These are phyloP conservation scores for Pitta sordida DNA, from an alignment of 2,113 vertebrate genomes.

Conservation along the genomic window DNA sequence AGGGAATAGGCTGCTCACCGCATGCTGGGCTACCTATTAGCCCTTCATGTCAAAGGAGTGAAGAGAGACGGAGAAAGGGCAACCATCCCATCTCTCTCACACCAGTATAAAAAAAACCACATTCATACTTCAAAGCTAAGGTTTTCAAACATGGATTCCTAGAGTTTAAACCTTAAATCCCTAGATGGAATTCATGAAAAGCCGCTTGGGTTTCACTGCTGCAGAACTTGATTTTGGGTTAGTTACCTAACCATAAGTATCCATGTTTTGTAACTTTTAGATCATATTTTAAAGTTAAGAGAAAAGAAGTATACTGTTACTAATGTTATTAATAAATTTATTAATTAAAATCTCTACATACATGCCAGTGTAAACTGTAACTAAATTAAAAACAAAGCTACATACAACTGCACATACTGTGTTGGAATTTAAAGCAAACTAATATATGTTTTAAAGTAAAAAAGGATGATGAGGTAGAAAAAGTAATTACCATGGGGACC, in stretches of 20 bases:
- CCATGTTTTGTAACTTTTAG: background rate
- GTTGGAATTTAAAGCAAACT: slow-evolving; percentile 9
- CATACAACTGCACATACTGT: background rate
- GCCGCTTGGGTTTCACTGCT: background rate
- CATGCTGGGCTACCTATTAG: background rate
- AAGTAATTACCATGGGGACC: background rate
- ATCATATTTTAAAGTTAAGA: background rate
- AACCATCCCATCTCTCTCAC: background rate
- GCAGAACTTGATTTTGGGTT: background rate
- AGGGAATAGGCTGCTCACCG: background rate
- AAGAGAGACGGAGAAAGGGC: background rate
- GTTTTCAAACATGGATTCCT: background rate
- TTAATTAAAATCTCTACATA: background rate
- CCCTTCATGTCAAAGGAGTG: background rate
- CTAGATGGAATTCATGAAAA: background rate
- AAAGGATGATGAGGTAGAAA: background rate
- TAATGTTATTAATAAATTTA: background rate
- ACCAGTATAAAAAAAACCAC: background rate
- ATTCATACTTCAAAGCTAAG: background rate
- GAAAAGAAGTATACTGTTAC: background rate
- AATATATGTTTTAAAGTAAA: background rate
- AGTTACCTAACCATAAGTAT: background rate
- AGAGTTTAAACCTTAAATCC: background rate
- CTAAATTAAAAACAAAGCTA: background rate
- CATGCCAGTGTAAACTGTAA: background rate